Evolutionary conservation across 1,140 invertebrate genomes (phyloP), one percentile per base, ranked within the genome.

Genomic region (Drosophila tsacasi): DNA sequence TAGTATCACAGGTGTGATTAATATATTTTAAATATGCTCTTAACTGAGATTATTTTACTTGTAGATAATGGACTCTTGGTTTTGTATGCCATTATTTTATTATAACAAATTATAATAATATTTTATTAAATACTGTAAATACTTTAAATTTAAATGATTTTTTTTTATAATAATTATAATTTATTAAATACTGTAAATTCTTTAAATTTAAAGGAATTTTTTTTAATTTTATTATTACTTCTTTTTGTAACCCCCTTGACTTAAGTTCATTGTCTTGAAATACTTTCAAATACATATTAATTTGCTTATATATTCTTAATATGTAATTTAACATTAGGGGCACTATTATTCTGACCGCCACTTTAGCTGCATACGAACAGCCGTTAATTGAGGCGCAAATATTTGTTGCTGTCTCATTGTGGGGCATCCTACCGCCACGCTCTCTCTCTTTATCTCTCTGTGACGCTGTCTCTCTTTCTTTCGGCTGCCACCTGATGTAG

Each of bases 371-470:
- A 42, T 60, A 75, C 72, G 75, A 74, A 75, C 40, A 49, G 30
- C 71, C 59, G 71, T 74, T 75, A 75, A 75, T 75, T 75, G 72
- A 75, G 39, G 59, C 71, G 72, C 72, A 75, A 75, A 75, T 75
- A 75, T 75, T 74, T 75, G 69, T 42, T 37, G 40, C 12, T 55
- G 49, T 40, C 49, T 55, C 58, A 32, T 37, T 42, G 19, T 19
- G 40, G 68, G 42, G 25, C 61, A 59, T 40, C 27, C 27, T 17
- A 19, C 61, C 13, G 35, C 30, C 32, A 12, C 30, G 1, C 27
- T 30, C 27, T 1, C 19, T 1, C 19, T 15, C 19, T 54, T 12
- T 5, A 12, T 35, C 15, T 17, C 47, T 49, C 25, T 58, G 35
- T 64, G 27, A 12, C 13, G 35, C 32, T 19, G 3, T 55, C 49